Percentiles rank a stretch among this genome's conserved stretches.
These are phyloP conservation scores for Macrobrachium rosenbergii DNA, from an alignment of 1,140 invertebrate genomes.

Conservation along the genomic window DNA sequence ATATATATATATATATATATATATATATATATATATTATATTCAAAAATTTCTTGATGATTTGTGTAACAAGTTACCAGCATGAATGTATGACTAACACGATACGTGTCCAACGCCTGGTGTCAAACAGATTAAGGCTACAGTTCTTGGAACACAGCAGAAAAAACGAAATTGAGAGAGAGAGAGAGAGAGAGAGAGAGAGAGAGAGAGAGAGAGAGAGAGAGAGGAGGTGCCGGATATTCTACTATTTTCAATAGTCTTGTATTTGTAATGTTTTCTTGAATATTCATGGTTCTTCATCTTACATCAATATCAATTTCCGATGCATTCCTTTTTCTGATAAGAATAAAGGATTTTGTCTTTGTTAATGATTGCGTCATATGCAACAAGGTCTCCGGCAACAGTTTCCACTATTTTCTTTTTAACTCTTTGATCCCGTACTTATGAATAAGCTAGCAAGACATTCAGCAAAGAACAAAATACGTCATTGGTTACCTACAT, in stretches of 20 bases:
- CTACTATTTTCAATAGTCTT: neutral
- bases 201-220: conserved; percentile 2
- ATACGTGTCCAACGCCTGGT: neutral
- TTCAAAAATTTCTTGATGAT: too few species aligned
- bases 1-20: conserved; percentile 4
- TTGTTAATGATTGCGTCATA: too few species aligned
- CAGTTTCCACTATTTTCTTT: too few species aligned
- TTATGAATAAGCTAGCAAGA: too few species aligned
- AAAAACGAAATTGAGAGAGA: neutral
- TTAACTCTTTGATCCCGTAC: too few species aligned
- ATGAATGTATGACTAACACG: too few species aligned
- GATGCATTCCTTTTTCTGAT: neutral
- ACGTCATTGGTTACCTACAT: too few species aligned
- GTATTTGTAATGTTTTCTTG: neutral
- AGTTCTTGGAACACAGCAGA: neutral
- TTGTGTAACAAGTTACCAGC: too few species aligned
- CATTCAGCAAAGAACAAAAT: too few species aligned
- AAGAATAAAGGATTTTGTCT: neutral
- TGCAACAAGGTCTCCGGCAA: too few species aligned
- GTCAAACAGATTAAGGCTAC: neutral
- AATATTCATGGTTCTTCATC: neutral
- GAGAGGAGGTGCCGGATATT: neutral
- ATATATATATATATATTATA: neutral
- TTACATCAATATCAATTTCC: neutral
- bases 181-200: neutral